These are phyloP conservation scores for Siderastrea siderea DNA, from an alignment of 92 coral and sea anemone species.

Conservation along the genomic window DNA sequence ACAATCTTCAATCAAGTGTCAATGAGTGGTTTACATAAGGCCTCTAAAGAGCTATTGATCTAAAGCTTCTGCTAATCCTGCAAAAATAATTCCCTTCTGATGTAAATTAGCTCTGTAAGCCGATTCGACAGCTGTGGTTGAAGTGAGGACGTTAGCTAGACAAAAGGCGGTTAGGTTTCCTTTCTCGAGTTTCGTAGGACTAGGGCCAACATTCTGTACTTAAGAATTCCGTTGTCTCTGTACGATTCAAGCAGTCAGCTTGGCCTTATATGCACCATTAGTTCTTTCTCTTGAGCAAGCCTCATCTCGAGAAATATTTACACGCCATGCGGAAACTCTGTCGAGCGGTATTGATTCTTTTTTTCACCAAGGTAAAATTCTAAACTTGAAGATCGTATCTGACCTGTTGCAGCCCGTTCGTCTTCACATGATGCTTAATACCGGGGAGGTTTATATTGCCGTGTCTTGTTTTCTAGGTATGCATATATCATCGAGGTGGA, in stretches of 20 bases:
- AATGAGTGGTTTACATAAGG: background rate
- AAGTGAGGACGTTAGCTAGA: background rate
- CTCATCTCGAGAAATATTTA: background rate
- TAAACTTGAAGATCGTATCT: background rate
- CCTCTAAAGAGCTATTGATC: too few species aligned
- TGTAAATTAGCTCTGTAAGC: background rate
- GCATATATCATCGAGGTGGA: background rate
- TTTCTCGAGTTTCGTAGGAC: constrained; percentile 27
- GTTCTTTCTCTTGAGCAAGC: background rate
- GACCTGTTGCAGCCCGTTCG: background rate
- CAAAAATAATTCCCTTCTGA: background rate
- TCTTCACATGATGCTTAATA: too few species aligned
- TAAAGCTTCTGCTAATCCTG: background rate
- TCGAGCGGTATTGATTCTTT: background rate
- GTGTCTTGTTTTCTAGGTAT: background rate
- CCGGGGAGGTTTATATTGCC: background rate
- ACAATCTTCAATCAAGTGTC: background rate
- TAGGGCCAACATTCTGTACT: constrained; percentile 11
- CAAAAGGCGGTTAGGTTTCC: constrained; percentile 25
- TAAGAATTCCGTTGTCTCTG: background rate
- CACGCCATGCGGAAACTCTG: background rate
- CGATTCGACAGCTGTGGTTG: constrained; percentile 27
- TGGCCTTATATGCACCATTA: background rate
- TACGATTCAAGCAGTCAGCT: background rate
- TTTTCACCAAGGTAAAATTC: constrained; percentile 3